phyloP scores from a whole-genome alignment of 2,113 vertebrate genomes.

The Sylvia atricapilla region DNA sequence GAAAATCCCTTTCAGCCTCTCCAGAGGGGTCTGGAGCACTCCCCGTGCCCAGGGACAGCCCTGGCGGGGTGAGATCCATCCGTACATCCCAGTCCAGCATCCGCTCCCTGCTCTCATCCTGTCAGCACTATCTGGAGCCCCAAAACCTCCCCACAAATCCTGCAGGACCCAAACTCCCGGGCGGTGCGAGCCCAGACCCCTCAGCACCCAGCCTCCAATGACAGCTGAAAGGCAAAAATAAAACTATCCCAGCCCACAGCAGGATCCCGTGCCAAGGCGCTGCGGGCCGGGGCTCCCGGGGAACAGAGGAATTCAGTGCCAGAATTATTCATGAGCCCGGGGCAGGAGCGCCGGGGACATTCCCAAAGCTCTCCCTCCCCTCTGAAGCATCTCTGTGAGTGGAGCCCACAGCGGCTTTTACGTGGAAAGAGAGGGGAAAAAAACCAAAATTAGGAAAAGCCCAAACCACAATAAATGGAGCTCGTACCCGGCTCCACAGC shows the following conservation, averaged over 20 bases:
- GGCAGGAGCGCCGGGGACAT: background rate
- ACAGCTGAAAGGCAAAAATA: background rate
- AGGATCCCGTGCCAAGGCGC: background rate
- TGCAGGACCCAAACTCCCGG: background rate
- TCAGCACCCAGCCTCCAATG: background rate
- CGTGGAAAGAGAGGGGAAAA: background rate
- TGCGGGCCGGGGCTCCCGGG: background rate
- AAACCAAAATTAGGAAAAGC: background rate
- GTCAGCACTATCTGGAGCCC: background rate
- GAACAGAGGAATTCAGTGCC: background rate
- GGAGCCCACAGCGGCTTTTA: rapidly evolving
- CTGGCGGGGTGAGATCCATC: background rate
- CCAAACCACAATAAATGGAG: conserved; percentile 2
- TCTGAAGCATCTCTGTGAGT: background rate
- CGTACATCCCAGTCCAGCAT: background rate
- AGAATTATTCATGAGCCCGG: background rate
- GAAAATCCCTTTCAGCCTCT: background rate
- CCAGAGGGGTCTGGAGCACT: background rate
- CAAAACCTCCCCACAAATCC: background rate
- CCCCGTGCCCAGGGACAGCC: rapidly evolving
- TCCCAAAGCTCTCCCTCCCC: background rate
- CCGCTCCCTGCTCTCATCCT: background rate
- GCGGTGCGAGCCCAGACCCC: background rate
- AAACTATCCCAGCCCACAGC: background rate
- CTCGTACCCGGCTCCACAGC: background rate